Evolutionary conservation across 1,140 invertebrate genomes (phyloP), one percentile per base, ranked within the genome.

Genomic region (silkworm (Bombyx mori)): DNA sequence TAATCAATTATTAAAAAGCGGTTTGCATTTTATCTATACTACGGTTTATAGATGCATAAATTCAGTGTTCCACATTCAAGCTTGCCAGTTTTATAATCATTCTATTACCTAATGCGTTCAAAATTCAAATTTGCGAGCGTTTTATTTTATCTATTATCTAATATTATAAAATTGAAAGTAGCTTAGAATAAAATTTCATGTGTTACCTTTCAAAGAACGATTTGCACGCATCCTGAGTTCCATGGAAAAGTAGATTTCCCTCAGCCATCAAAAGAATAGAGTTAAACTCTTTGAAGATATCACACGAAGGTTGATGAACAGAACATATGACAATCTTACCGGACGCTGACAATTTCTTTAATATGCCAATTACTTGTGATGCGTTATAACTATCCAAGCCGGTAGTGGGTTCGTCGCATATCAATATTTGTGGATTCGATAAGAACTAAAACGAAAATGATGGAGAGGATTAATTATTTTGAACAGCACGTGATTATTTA

Each of bases 241-340:
- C 96, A 75, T 95, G 92, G 79, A 92, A 97, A 1, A 95, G 91
- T n/a, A 97, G 85, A 68, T 91, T 90, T 0, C 96, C 97, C 48
- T 93, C 92, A 6, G 95, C 89, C 67, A 98, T 88, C 22, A 97
- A 79, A 35, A 95, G 86, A 4, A 96, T 89, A 63, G 93, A 89
- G 59, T 93, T 91, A 76, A 97, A 97, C 60, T 95, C 89, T 60
- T 92, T 91, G 63, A 96, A 95, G 12, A 97, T 86, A 61, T 94
- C 92, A 4, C 94, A 96, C 1, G 94, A 94, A 0, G 96, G 96
- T 73, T 97, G 96, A 80, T 97, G 96, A 42, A 97, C 92, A 0
- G 94, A 94, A 70, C 94, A 95, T 7, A 97, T 90, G 3, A 97
- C 91, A 9, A 93, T 92, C 87, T 93, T 94, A 47, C 90, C 94